Evolutionary conservation across 53 echinoderm and acorn worm species (phyloP), one percentile per base, ranked within the genome.

Genomic region (Henricia sp.): DNA sequence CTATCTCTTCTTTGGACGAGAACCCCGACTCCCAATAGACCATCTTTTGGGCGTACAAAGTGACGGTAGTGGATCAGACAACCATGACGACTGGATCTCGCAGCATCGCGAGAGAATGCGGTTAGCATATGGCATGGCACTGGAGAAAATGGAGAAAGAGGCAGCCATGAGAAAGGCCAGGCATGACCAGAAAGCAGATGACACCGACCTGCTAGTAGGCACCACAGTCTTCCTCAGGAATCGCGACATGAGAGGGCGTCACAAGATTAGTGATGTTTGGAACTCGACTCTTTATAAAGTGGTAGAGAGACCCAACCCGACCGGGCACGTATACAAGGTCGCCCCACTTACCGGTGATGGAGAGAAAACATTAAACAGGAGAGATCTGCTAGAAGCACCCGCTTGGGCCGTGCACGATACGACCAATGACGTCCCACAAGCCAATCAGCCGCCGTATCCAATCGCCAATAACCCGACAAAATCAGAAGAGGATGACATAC

Each of bases 71-170:
- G 29, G 26, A 2, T 20, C 37, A 23, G 37, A 62, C 6, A 41
- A 38, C n/a, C n/a, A n/a, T 13, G 70, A 87, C 4, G 54, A 78
- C 5, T 88, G 88, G 77, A 34, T 91, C 20, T 25, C 65, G 16
- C 40, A 44, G 3, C 91, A 91, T 48, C 84, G 77, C 42, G 11
- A 33, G 12, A 32, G 92, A n/a, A 55, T 92, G 53, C 6, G 59
- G 30, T 42, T 13, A 9, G 92, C 92, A 0, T 92, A 78, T 23
- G 4, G 43, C 1, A 19, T 10, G 14, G 91, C 91, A 3, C 3
- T 68, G 13, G 53, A 33, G 13, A 87, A 43, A 32, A 83, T 77
- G 6, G 84, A 87, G 54, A 87, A 58, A 38, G 74, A 82, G 57
- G 84, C 76, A 0, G 25, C 75, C 10, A 36, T 80, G n/a, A 39